Base-by-base conservation (phyloP, 2,113 vertebrate species). In the Toxotes jaculatrix region DNA sequence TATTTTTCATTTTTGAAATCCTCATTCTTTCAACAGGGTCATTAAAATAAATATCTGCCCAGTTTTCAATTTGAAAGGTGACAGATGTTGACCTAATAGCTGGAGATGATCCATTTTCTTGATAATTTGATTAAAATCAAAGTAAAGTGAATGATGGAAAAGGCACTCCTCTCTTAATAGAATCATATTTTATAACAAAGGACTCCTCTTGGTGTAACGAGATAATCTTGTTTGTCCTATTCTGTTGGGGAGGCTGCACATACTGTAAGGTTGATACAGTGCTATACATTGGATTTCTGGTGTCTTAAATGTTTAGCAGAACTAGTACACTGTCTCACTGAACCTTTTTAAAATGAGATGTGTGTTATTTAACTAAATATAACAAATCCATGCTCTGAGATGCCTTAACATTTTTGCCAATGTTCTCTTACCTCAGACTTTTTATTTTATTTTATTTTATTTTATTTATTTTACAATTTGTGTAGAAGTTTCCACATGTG, bases 141-240 rank as follows among this genome's bases (percentile, higher is more conserved):
- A 45, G 5, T 5, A 68, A 77, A 21, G 17, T 8, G n/a, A 45
- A 16, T 57, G 17, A 43, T 56, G 21, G 13, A 64, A 62, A 43
- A 53, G 32, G 14, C 21, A 55, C 31, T 32, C 7, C 13, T 63
- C 36, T 55, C 21, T 49, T 27, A 14, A 64, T 53, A 63, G 23
- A 83, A 74, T 62, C 7, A 19, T 9, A 45, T 62, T 40, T 64
- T 45, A 17, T 34, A 31, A 49, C 11, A 80, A 62, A 67, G n/a
- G 36, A 40, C 32, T 9, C 14, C 21, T 68, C 4, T 10, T 47
- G 14, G 3, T 55, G 27, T 21, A n/a, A 32, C 55, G 36, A 23
- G 4, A n/a, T 55, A 31, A 43, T 47, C 17, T n/a, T 19, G 19
- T 68, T 40, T 67, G 19, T 17, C 16, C 51, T 27, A 4, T 36